These are phyloP conservation scores for Ditylenchus weischeri DNA, from an alignment of 2,888 invertebrate species.

Conservation along the genomic window DNA sequence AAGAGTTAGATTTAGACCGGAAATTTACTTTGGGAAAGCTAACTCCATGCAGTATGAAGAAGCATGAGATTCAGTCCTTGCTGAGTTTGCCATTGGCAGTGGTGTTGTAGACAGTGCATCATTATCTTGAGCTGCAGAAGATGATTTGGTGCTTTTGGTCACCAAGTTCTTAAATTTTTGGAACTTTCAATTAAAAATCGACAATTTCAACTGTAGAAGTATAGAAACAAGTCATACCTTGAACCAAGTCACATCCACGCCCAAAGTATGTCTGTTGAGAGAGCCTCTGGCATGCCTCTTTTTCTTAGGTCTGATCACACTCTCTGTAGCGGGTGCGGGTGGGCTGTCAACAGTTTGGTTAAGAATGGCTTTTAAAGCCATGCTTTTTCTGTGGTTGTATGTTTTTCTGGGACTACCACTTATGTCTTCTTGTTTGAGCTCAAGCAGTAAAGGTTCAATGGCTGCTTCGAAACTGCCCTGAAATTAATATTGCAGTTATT, in stretches of 20 bases:
- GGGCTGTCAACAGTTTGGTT: background rate
- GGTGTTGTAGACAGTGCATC: background rate
- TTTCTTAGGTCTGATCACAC: constrained; percentile 14
- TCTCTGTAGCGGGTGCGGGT: background rate
- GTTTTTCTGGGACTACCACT: background rate
- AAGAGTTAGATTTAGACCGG: too few relatives aligned
- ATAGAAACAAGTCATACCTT: too few relatives aligned
- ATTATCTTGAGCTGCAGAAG: background rate
- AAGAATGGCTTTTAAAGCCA: background rate
- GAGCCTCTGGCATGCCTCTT: constrained; percentile 45
- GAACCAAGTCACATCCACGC: constrained; percentile 57
- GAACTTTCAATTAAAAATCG: too few relatives aligned
- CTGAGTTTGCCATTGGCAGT: background rate
- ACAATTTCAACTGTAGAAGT: too few relatives aligned
- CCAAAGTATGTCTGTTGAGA: constrained; percentile 50
- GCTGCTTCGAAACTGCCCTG: constrained; percentile 25
- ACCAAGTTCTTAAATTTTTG: constrained; percentile 33
- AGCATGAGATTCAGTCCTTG: background rate
- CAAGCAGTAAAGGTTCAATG: background rate
- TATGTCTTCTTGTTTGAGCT: background rate
- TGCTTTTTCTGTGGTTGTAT: background rate
- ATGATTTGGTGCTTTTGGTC: constrained; percentile 6
- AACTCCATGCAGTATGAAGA: too few relatives aligned
- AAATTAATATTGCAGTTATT: too few relatives aligned
- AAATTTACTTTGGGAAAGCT: too few relatives aligned